Evolutionary conservation across 2,888 invertebrate genomes (phyloP), one percentile per base, ranked within the genome.

Genomic region (Mythimna albipuncta): DNA sequence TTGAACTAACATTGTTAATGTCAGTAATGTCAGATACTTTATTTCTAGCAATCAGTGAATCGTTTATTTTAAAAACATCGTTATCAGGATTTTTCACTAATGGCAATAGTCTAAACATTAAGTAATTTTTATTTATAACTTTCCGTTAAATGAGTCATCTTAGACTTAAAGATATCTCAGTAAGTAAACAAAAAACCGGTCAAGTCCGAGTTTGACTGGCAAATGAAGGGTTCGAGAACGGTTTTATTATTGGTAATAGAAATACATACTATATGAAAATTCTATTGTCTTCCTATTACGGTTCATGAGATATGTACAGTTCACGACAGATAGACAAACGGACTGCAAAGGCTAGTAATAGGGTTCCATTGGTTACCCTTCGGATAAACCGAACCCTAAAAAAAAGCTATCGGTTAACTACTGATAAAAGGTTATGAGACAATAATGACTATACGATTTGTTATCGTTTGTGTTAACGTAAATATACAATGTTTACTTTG

Each of bases 381-480:
- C 6, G 1, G 47, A 19, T 47, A 2, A 26, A 47, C 6, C 1
- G 47, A 47, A 47, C 16, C 19, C 47, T 47, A 19, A 47, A 47
- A 68, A 69, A 16, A 44, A 21, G 16, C 0, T 69, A 65, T 72
- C 19, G 32, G 66, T 63, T 57, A 62, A 61, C 19, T 73, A 44
- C 21, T 67, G 79, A 77, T 79, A 77, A 79, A 73, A 66, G 2
- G 21, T 62, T 38, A 52, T 62, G 55, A 50, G 69, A 70, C 35
- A 70, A 75, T 70, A 70, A 81, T 62, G 62, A 65, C 75, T 76
- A 26, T 65, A 75, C 70, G 64, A 81, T 50, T 65, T 70, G 13
- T 70, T 76, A 78, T 78, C 77, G 9, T 57, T 64, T 64, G 21
- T 41, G 52, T 75, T 19, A 74, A 69, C 26, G 44, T 75, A 21